A percentile compares a stretch with the other conserved stretches of the same genome.
phyloP scores from a whole-genome alignment of 2,113 vertebrate species.

The Phyllostomus discolor region DNA sequence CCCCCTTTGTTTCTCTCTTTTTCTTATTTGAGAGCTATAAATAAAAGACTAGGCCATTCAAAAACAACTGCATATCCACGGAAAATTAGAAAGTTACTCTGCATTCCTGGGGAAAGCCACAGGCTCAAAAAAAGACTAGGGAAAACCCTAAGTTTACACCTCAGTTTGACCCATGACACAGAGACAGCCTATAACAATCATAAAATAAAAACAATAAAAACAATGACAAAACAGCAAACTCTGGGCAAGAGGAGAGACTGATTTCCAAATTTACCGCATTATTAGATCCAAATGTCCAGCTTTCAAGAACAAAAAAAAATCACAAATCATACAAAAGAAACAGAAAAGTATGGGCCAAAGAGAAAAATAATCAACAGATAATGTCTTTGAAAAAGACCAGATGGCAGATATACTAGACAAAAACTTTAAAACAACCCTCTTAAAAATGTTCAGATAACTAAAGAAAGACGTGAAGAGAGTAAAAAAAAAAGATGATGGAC shows the following conservation, averaged over 20 bases:
- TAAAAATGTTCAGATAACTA: background rate
- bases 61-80: no score
- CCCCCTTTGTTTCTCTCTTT: background rate
- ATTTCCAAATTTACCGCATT: background rate
- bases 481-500: background rate
- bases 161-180: no score
- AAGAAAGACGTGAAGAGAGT: background rate
- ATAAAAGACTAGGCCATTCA: background rate
- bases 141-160: no score
- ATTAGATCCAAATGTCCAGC: background rate
- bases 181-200: no score
- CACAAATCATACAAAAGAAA: background rate
- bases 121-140: no score
- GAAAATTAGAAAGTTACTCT: no score
- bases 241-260: background rate
- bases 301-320: background rate
- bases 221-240: background rate
- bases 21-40: background rate
- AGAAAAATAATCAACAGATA: background rate
- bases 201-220: background rate
- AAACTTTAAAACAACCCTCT: background rate
- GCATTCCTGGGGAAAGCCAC: no score
- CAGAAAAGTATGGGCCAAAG: background rate
- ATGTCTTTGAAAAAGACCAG: background rate
- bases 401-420: background rate